phyloP scores from a whole-genome alignment of 2,113 vertebrate species.

The Elgaria multicarinata region DNA sequence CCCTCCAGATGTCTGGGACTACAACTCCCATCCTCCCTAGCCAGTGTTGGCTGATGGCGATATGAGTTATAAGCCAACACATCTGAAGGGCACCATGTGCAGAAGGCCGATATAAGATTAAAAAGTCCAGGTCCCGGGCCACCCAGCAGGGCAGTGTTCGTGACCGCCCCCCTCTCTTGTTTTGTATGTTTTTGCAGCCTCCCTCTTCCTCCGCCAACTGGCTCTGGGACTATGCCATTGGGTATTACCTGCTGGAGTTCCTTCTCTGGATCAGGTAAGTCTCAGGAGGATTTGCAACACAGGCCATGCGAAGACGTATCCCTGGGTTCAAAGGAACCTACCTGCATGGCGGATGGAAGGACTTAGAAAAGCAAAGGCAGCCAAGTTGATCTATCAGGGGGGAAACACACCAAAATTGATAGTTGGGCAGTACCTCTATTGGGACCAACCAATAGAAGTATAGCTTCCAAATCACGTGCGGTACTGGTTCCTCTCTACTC shows the following conservation, averaged over 20 bases:
- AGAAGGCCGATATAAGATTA: neutral
- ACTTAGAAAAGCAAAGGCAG: neutral
- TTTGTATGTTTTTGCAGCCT: constrained; percentile 56
- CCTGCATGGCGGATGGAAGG: neutral
- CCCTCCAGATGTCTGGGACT: too few relatives aligned
- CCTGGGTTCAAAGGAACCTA: neutral
- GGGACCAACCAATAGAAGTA: too few relatives aligned
- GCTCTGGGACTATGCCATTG: constrained; percentile 77
- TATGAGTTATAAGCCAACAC: too few relatives aligned
- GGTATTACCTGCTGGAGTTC: constrained; percentile 79
- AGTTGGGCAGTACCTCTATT: too few relatives aligned
- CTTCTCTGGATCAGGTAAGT: constrained; percentile 80
- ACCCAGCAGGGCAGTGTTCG: too few relatives aligned
- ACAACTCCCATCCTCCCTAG: too few relatives aligned
- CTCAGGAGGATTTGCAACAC: rapidly evolving
- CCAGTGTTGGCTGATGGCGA: too few relatives aligned
- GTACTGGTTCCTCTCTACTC: too few relatives aligned
- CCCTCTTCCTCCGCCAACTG: constrained; percentile 68
- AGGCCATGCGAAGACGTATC: neutral
- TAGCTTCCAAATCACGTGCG: too few relatives aligned
- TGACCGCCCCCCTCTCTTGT: neutral
- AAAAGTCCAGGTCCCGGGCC: neutral
- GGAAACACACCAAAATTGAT: too few relatives aligned
- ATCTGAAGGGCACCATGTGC: too few relatives aligned
- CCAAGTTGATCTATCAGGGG: too few relatives aligned